Conservation (phyloP, 2,888 invertebrate species). For the Xestia xanthographa region DNA sequence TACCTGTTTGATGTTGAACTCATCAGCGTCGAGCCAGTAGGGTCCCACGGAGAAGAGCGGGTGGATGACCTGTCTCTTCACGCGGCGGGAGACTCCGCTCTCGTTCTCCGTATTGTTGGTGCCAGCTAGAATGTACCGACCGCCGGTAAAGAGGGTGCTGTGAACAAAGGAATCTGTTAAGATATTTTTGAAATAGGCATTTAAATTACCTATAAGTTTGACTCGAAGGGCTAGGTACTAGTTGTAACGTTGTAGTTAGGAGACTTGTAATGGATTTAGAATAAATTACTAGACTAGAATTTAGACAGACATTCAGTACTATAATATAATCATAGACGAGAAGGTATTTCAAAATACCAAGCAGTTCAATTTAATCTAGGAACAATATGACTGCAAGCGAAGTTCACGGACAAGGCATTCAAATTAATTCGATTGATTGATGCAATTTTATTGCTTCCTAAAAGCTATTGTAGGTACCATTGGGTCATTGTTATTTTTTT, state of each 20-base stretch:
- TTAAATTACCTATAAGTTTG: not conserved
- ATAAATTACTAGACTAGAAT: not conserved
- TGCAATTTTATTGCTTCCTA: conserved; percentile 18
- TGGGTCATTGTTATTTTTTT: conserved; percentile 21
- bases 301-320: too few species aligned
- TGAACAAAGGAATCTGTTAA: conserved; percentile 14
- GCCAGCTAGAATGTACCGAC: conserved; percentile 80
- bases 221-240: not conserved
- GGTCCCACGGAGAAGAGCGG: conserved; percentile 86
- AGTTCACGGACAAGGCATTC: conserved; percentile 31
- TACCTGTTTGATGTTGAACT: conserved; percentile 80
- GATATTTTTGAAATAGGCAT: not conserved
- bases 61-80: conserved; percentile 83
- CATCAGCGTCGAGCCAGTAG: conserved; percentile 83
- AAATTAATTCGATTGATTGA: conserved; percentile 24
- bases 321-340: not conserved
- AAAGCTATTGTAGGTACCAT: not conserved
- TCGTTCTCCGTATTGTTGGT: conserved; percentile 81
- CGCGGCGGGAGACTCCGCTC: conserved; percentile 73
- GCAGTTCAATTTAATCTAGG: not conserved
- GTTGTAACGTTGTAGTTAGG: not conserved
- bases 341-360: not conserved
- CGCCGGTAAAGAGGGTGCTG: conserved; percentile 80
- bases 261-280: not conserved
- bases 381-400: not conserved